Base-by-base conservation (phyloP, 2,113 vertebrate species). In the Nyctibius bracteatus region DNA sequence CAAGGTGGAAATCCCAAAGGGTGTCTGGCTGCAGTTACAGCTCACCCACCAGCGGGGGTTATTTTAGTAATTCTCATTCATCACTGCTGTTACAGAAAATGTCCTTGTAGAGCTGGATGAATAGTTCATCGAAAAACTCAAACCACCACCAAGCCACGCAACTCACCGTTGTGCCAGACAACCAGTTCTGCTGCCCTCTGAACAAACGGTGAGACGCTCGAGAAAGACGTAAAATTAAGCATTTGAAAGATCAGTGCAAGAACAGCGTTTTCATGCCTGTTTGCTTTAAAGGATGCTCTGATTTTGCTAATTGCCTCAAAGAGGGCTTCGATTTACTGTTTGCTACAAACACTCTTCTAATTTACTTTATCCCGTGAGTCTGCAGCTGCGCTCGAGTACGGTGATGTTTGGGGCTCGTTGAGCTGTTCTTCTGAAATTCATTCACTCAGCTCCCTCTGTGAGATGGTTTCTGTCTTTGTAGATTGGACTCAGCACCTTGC, bases 241-340 rank as follows among this genome's bases (percentile, higher is more conserved):
- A 58, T 75, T 85, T 73, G 92, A 84, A 92, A 92, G 93, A 92
- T 72, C 81, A 94, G 86, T 51, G 92, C 92, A 95, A 93, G 94
- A 94, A 63, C 59, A 28, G 79, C 59, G 51, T 90, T 96, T 95
- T 80, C 89, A 61, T 67, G 95, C 88, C 92, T 92, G 90, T 96
- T 81, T 96, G 94, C 90, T 83, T 97, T 94, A 94, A 96, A 98
- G 90, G 94, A 92, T 90, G 95, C 96, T 97, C 97, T 97, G 97
- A 96, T 97, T 97, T 96, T 92, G 84, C 92, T 96, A 97, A 97
- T 96, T 97, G 96, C 96, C 90, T 92, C 91, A 86, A 94, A 95
- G 98, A 97, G 97, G 90, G 89, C 88, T 96, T 82, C 57, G 59
- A 96, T 96, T 97, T 94, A 78, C 94, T 97, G 91, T 95, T 97